Conservation (phyloP, 2,113 vertebrate genomes). For the Sceloporus tristichus region DNA sequence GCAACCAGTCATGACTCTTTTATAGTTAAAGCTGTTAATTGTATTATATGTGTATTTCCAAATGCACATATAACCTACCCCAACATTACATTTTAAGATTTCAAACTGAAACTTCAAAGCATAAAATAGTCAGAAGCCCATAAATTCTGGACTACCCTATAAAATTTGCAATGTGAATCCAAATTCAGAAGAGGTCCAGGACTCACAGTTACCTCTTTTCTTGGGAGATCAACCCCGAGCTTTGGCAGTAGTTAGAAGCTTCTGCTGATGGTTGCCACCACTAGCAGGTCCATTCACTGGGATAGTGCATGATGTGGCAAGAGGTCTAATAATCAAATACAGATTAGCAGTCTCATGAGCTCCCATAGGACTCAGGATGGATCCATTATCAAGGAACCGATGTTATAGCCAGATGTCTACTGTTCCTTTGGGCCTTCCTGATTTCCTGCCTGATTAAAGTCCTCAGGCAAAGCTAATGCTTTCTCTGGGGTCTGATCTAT, state of each 20-base stretch:
- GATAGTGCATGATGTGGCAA: neutral
- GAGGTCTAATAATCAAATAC: neutral
- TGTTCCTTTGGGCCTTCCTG: neutral
- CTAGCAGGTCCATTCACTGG: slow-evolving; percentile 26
- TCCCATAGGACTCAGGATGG: neutral
- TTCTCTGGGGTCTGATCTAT: rapidly evolving
- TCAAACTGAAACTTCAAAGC: neutral
- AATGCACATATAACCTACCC: neutral
- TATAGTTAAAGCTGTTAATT: neutral
- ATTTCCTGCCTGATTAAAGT: neutral
- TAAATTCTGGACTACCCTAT: neutral
- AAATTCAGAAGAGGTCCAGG: slow-evolving; percentile 7
- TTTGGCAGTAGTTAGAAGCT: neutral
- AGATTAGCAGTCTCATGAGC: slow-evolving; percentile 38
- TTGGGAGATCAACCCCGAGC: slow-evolving; percentile 6
- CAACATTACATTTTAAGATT: neutral
- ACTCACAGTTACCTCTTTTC: slow-evolving; percentile 10
- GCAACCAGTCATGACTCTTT: neutral
- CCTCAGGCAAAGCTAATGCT: neutral
- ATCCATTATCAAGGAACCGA: neutral
- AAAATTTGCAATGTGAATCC: neutral
- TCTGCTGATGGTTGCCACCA: slow-evolving; percentile 58
- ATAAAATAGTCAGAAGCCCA: neutral
- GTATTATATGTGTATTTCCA: neutral
- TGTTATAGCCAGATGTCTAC: neutral